Conservation (phyloP, 2,797 vertebrate species). For the Darevskia nairensis region DNA sequence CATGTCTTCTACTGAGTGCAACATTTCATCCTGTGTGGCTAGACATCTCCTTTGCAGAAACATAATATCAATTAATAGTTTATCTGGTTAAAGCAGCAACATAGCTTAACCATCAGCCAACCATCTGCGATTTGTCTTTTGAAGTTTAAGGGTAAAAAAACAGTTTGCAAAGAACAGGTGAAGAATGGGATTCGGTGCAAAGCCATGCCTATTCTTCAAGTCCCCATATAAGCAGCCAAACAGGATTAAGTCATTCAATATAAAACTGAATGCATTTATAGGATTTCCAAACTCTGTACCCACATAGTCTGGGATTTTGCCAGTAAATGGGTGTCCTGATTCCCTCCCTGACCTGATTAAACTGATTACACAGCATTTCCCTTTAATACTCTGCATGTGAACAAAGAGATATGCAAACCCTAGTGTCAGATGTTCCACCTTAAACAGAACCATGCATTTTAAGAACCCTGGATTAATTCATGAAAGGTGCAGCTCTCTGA, state of each 20-base stretch:
- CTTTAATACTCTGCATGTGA: conserved; percentile 45
- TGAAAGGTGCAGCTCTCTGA: conserved; percentile 54
- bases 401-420: conserved; percentile 36
- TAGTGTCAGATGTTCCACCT: conserved; percentile 27
- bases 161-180: conserved; percentile 15
- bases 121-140: conserved; percentile 17
- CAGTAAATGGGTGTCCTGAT: conserved; percentile 37
- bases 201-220: conserved; percentile 13
- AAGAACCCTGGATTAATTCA: conserved; percentile 36
- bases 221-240: conserved; percentile 23
- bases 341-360: conserved; percentile 5
- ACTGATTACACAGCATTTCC: conserved; percentile 43
- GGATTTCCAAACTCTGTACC: conserved; percentile 31
- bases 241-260: conserved; percentile 32
- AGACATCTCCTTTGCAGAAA: conserved; percentile 33
- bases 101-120: conserved; percentile 7
- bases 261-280: conserved; percentile 46
- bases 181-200: conserved; percentile 38
- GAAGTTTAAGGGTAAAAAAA: conserved; percentile 27
- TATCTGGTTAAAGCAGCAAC: conserved; percentile 4
- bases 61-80: conserved; percentile 45
- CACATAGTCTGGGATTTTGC: conserved; percentile 45
- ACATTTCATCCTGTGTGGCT: conserved; percentile 5
- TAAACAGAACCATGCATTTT: conserved; percentile 40
- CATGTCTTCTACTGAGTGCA: not conserved